These are phyloP conservation scores for Denticeps clupeoides DNA, from an alignment of 2,797 vertebrate genomes.

Conservation along the genomic window DNA sequence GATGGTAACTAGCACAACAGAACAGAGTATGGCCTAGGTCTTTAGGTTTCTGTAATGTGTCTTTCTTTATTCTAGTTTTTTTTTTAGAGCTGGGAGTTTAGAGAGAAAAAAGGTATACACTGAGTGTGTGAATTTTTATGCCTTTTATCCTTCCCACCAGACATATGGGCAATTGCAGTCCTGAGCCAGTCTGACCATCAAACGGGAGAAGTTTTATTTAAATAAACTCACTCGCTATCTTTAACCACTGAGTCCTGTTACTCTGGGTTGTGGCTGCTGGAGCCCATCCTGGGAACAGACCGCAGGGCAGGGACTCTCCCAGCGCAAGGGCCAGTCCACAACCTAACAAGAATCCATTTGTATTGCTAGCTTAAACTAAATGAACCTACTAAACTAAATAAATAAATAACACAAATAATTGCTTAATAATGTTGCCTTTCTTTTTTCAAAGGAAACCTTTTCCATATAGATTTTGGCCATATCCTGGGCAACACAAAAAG, in stretches of 20 bases:
- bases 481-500: slow-evolving; percentile 65
- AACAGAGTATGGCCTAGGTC: not conserved
- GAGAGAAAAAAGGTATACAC: not conserved
- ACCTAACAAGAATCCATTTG: no score
- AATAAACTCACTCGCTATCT: no score
- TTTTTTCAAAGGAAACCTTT: slow-evolving; percentile 55
- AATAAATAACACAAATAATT: no score
- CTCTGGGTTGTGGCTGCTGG: no score
- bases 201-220: not conserved
- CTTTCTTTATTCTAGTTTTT: not conserved
- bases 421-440: not conserved
- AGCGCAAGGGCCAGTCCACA: no score
- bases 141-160: not conserved
- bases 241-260: no score
- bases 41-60: not conserved
- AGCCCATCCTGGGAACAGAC: no score
- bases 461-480: slow-evolving; percentile 72
- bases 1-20: not conserved
- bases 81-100: no score
- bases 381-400: no score
- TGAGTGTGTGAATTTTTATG: not conserved
- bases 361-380: no score
- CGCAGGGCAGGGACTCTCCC: no score
- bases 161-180: not conserved
- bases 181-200: not conserved